phyloP scores from a whole-genome alignment of 1,140 invertebrate genomes.

The Heliconius congener region DNA sequence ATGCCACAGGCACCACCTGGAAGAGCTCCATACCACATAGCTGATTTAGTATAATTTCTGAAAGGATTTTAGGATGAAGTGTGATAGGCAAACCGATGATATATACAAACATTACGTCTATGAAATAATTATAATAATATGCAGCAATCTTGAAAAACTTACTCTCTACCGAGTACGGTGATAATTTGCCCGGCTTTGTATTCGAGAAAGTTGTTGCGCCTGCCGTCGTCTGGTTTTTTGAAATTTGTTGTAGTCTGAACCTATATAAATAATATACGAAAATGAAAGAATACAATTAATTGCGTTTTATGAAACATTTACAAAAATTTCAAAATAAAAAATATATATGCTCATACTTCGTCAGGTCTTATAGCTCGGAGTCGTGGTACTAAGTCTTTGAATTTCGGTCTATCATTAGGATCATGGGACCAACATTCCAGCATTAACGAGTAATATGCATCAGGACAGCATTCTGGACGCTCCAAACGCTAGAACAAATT shows the following conservation, averaged over 20 bases:
- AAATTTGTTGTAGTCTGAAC: constrained; percentile 60
- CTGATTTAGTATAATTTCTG: constrained; percentile 52
- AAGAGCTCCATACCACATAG: constrained; percentile 67
- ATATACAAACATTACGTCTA: constrained; percentile 2
- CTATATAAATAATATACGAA: constrained; percentile 41
- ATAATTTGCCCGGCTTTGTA: constrained; percentile 96
- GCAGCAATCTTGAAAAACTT: constrained; percentile 45
- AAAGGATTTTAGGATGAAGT: constrained; percentile 29
- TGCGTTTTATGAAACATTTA: neutral
- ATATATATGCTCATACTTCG: constrained; percentile 85
- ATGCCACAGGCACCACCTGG: constrained; percentile 65
- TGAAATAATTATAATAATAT: constrained; percentile 16
- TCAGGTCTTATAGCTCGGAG: constrained; percentile 95
- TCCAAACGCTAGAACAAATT: constrained; percentile 88
- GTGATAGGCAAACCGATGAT: neutral
- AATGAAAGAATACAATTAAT: neutral
- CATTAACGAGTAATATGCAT: constrained; percentile 96
- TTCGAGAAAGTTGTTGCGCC: constrained; percentile 86
- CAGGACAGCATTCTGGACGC: constrained; percentile 96
- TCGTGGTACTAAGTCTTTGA: constrained; percentile 90
- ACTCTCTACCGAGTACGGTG: constrained; percentile 95
- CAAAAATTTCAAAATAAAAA: neutral
- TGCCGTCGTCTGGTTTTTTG: constrained; percentile 64
- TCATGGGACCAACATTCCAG: constrained; percentile 97
- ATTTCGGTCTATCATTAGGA: constrained; percentile 93